Conservation (phyloP, 2,888 invertebrate genomes). For the Anthophora plumipes region DNA sequence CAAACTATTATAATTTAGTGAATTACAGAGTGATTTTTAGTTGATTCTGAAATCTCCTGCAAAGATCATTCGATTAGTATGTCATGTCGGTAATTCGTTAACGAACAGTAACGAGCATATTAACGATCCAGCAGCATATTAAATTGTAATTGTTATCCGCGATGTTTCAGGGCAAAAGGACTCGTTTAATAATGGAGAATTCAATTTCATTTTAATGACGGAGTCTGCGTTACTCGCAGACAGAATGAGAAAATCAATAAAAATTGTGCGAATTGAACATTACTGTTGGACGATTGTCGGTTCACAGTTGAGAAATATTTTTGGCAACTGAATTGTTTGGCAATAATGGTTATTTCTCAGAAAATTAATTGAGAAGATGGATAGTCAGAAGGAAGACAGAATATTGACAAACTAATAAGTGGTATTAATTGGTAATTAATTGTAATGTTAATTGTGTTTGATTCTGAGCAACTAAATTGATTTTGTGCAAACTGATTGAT, state of each 20-base stretch:
- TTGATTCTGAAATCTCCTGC: no score
- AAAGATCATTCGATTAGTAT: slow-evolving; percentile 1
- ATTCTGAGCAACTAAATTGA: not conserved
- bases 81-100: not conserved
- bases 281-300: not conserved
- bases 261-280: not conserved
- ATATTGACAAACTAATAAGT: not conserved
- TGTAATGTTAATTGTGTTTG: not conserved
- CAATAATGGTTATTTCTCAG: no score
- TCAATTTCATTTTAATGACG: not conserved
- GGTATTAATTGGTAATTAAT: not conserved
- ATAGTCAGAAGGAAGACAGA: no score
- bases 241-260: not conserved
- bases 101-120: no score
- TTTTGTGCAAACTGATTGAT: not conserved
- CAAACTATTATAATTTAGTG: no score
- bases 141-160: slow-evolving; percentile 4
- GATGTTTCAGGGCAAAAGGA: not conserved
- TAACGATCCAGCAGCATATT: not conserved
- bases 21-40: no score
- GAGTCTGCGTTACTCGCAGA: not conserved
- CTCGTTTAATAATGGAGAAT: not conserved
- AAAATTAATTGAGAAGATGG: no score
- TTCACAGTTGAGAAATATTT: not conserved
- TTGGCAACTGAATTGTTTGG: not conserved